Conservation (phyloP, 2,797 vertebrate species). For the Helostoma temminkii region DNA sequence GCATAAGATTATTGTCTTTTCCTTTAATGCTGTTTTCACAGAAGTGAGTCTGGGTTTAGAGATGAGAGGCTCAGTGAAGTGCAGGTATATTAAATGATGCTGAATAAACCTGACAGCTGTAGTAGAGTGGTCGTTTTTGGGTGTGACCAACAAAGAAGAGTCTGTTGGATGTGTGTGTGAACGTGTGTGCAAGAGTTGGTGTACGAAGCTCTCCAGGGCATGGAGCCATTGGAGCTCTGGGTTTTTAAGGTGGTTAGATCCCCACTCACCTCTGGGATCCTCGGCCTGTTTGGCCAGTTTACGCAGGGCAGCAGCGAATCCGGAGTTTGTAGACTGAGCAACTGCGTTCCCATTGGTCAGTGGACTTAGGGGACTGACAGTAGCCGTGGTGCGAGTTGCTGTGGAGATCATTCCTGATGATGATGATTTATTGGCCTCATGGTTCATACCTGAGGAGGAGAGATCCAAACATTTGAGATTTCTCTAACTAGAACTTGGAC, state of each 20-base stretch:
- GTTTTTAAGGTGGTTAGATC: conserved; percentile 12
- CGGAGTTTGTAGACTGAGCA: conserved; percentile 92
- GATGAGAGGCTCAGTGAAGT: neutral
- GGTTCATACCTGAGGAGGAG: conserved; percentile 94
- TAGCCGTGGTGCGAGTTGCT: conserved; percentile 95
- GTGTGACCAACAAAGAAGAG: conserved; percentile 25
- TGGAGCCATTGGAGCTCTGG: conserved; percentile 10
- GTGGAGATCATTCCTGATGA: conserved; percentile 98
- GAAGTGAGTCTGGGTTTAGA: neutral
- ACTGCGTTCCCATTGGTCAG: conserved; percentile 95
- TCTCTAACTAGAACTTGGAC: neutral
- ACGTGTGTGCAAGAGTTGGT: neutral
- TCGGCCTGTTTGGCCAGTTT: conserved; percentile 99
- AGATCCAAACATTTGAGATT: conserved; percentile 11
- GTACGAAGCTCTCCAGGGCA: conserved; percentile 2
- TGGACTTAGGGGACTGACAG: conserved; percentile 95
- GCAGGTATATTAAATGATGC: neutral
- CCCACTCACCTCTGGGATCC: conserved; percentile 93
- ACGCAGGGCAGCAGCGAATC: conserved; percentile 97
- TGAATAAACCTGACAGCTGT: conserved; percentile 15
- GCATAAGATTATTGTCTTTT: neutral
- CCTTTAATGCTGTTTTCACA: neutral
- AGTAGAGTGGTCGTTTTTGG: conserved; percentile 11
- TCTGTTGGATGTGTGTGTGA: neutral
- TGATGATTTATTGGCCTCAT: conserved; percentile 96